Evolutionary conservation across 2,888 invertebrate species (phyloP).

Genomic region (Gymnocheta viridis): DNA sequence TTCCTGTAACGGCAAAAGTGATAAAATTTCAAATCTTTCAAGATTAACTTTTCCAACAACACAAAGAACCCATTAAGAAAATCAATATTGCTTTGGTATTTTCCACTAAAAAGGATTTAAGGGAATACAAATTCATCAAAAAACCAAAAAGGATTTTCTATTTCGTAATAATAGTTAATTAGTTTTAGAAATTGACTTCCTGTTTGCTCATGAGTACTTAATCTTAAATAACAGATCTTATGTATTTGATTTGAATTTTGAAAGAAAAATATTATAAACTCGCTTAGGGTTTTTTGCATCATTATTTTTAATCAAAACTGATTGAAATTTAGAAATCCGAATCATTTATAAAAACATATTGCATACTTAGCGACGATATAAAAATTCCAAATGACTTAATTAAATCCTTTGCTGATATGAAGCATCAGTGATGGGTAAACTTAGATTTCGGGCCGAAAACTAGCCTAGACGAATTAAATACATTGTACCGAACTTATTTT

Average conservation of each 20-base stretch:
- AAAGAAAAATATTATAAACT: background rate
- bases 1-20: conserved; percentile 35
- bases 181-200: conserved; percentile 49
- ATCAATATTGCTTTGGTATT: conserved; percentile 13
- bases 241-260: background rate
- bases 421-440: background rate
- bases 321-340: conserved; percentile 15
- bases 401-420: conserved; percentile 4
- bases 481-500: background rate
- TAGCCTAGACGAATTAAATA: background rate
- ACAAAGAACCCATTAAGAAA: conserved; percentile 20
- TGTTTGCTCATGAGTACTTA: background rate
- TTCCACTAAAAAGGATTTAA: conserved; percentile 21
- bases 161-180: conserved; percentile 59
- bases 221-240: conserved; percentile 17
- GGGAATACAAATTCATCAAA: background rate
- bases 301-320: background rate
- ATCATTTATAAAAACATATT: background rate
- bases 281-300: background rate
- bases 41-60: conserved; percentile 26
- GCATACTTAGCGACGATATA: conserved; percentile 8
- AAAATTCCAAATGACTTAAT: conserved; percentile 12
- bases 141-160: conserved; percentile 44
- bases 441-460: background rate
- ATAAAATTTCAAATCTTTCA: conserved; percentile 7